Conservation (phyloP, 2,888 invertebrate genomes). For the Strigamia crassipes region DNA sequence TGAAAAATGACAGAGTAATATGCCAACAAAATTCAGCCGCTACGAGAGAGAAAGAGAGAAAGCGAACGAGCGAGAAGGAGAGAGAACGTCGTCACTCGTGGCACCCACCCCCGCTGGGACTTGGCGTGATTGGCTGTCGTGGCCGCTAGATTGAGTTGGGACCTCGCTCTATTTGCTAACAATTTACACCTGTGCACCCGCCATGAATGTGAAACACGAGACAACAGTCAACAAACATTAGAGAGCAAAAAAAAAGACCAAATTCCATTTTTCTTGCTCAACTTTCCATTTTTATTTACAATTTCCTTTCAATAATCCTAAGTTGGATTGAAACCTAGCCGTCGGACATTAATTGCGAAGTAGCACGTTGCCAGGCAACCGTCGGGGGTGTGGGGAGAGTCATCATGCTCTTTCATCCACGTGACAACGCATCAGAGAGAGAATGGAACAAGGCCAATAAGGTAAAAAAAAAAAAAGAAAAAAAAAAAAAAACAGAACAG, state of each 20-base stretch:
- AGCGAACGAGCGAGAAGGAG: too few relatives aligned
- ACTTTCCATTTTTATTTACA: background rate
- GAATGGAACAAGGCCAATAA: background rate
- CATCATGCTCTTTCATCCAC: conserved; percentile 7
- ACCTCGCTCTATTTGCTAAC: conserved; percentile 10
- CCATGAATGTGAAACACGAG: conserved; percentile 15
- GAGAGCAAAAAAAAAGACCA: too few relatives aligned
- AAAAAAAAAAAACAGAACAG: background rate
- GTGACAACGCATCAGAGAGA: background rate
- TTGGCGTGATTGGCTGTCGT: conserved; percentile 24
- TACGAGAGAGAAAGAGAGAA: too few relatives aligned
- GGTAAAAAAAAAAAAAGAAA: background rate
- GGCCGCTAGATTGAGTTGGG: conserved; percentile 28
- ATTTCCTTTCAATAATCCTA: background rate
- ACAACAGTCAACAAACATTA: background rate
- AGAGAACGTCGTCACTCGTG: conserved; percentile 3
- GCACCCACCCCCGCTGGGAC: conserved; percentile 20
- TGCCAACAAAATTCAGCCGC: background rate
- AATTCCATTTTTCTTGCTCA: background rate
- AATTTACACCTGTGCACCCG: conserved; percentile 12
- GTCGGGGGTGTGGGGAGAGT: background rate
- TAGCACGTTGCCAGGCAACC: background rate
- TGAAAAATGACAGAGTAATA: conserved; percentile 34
- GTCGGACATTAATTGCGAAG: background rate
- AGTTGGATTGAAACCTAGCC: background rate